phyloP scores from a whole-genome alignment of 2,888 invertebrate species.

The Acanthococcus lagerstroemiae region DNA sequence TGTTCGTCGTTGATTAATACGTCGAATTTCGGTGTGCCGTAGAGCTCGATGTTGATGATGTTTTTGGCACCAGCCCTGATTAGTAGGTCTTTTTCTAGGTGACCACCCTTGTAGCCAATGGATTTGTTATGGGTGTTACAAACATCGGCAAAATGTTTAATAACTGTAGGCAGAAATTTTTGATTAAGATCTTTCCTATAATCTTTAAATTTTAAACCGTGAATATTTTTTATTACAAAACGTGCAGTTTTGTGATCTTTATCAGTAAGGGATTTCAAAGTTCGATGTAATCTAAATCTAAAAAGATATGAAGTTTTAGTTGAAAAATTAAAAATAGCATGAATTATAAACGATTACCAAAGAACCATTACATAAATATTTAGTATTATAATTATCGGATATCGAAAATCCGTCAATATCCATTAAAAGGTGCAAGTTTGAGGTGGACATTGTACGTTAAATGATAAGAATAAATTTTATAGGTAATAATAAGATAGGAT shows the following conservation, averaged over 20 bases:
- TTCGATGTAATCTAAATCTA: neutral
- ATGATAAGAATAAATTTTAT: too few relatives aligned
- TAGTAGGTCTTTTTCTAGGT: neutral
- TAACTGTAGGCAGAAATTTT: neutral
- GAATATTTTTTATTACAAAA: neutral
- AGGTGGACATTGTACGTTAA: too few relatives aligned
- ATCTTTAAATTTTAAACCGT: neutral
- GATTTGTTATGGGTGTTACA: neutral
- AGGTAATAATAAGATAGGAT: too few relatives aligned
- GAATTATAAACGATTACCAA: too few relatives aligned
- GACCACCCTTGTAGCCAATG: neutral
- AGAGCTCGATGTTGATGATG: neutral
- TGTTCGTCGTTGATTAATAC: neutral
- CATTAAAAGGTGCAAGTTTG: too few relatives aligned
- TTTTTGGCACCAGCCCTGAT: neutral
- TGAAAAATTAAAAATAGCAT: too few relatives aligned
- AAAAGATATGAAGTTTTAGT: neutral
- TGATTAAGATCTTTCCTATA: neutral
- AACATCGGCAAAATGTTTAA: neutral
- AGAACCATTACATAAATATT: too few relatives aligned
- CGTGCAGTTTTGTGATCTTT: neutral
- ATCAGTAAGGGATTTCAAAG: neutral
- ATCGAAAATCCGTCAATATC: too few relatives aligned
- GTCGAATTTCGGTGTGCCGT: neutral
- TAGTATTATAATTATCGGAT: too few relatives aligned